A percentile compares a stretch with the other conserved stretches of the same genome.
phyloP scores from a whole-genome alignment of 30 jellyfish, hydroid and myxozoan species.

The Rhopilema esculentum region DNA sequence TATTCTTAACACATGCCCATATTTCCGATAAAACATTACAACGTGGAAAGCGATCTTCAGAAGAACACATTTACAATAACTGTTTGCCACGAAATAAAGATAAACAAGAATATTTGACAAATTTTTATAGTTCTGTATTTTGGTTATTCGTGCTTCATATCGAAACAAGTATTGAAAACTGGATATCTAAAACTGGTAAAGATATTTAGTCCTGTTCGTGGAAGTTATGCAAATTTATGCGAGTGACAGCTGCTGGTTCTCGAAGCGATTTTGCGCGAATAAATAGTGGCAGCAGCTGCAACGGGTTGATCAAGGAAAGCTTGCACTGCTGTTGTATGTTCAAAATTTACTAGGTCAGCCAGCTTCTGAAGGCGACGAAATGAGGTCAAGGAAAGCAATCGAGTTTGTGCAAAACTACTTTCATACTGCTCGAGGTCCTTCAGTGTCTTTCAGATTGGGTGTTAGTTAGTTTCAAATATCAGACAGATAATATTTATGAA shows the following conservation, averaged over 20 bases:
- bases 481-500: no score
- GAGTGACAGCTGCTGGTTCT: slow-evolving; percentile 30
- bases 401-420: no score
- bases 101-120: not conserved
- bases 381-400: no score
- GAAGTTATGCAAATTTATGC: slow-evolving; percentile 22
- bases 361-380: no score
- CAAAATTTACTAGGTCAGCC: no score
- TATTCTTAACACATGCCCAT: not conserved
- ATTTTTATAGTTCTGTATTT: no score
- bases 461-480: no score
- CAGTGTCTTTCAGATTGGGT: no score
- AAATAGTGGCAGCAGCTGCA: slow-evolving; percentile 18
- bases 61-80: not conserved
- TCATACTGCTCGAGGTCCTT: no score
- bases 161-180: not conserved
- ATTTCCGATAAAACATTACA: not conserved
- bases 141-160: no score
- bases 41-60: not conserved
- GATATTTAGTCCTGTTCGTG: not conserved
- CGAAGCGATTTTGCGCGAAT: not conserved
- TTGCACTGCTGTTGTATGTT: not conserved
- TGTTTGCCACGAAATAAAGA: not conserved
- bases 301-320: not conserved
- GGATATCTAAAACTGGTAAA: not conserved